Evolutionary conservation across 2,888 invertebrate species (phyloP).

Genomic region (Galerucella nymphaeae): DNA sequence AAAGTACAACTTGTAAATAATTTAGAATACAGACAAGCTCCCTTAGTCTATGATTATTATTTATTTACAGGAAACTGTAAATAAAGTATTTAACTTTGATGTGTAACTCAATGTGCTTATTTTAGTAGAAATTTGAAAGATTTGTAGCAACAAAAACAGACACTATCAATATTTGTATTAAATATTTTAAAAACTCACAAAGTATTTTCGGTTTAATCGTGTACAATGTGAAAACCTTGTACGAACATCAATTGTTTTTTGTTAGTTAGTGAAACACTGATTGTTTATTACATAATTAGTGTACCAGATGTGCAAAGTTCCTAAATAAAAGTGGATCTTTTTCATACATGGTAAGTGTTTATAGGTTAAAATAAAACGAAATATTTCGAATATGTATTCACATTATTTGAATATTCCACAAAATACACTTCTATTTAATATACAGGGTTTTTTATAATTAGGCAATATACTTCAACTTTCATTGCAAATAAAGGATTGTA

Average conservation of each 20-base stretch:
- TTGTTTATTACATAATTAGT: neutral
- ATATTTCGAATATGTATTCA: neutral
- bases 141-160: no score
- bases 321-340: neutral
- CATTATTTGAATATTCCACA: neutral
- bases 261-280: neutral
- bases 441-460: no score
- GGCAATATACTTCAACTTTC: no score
- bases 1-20: no score
- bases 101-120: no score
- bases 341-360: neutral
- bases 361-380: neutral
- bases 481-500: no score
- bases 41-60: no score
- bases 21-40: no score
- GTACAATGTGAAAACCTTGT: neutral
- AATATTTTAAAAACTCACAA: neutral
- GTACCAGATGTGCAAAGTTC: slow-evolving; percentile 3
- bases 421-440: neutral
- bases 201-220: neutral
- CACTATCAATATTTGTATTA: no score
- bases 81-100: no score
- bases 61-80: no score
- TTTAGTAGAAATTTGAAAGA: no score
- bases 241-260: neutral